These are phyloP conservation scores for Microplitis demolitor DNA, from an alignment of 1,140 invertebrate species.

Conservation along the genomic window DNA sequence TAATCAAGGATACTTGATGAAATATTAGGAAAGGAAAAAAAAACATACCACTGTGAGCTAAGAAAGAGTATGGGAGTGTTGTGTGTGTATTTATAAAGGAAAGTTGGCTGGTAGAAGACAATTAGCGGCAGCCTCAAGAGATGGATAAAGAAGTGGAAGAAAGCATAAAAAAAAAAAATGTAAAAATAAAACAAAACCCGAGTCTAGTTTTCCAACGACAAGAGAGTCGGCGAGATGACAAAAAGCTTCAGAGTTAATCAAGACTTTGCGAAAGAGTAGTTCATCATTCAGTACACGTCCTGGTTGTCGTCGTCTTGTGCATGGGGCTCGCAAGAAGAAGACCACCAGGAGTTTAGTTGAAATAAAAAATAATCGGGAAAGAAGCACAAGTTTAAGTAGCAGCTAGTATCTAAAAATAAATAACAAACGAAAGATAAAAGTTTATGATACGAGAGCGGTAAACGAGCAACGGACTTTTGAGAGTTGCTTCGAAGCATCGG, in stretches of 20 bases:
- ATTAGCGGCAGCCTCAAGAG: slow-evolving; percentile 1
- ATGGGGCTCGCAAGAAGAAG: background rate
- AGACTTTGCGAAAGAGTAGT: slow-evolving; percentile 25
- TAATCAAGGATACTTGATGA: slow-evolving; percentile 14
- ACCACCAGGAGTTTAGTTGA: background rate
- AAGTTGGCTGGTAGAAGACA: background rate
- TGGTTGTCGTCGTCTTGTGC: background rate
- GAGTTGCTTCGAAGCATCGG: background rate
- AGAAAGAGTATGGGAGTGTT: too few relatives aligned
- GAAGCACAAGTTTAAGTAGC: background rate
- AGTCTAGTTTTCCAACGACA: too few relatives aligned
- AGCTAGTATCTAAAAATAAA: background rate
- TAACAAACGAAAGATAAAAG: background rate
- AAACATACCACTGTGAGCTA: background rate
- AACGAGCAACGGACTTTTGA: background rate
- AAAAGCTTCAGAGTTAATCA: slow-evolving; percentile 30
- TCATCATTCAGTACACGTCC: slow-evolving; percentile 27
- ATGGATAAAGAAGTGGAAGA: background rate
- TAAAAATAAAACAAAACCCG: background rate
- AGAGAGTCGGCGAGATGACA: slow-evolving; percentile 1
- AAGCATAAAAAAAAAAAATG: background rate
- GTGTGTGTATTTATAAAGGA: background rate
- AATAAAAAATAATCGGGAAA: background rate
- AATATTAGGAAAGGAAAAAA: background rate
- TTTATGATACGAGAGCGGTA: too few relatives aligned